A percentile compares a stretch with the other conserved stretches of the same genome.
These are phyloP conservation scores for Drosophila melanocephala DNA, from an alignment of 2,888 invertebrate genomes.

Conservation along the genomic window DNA sequence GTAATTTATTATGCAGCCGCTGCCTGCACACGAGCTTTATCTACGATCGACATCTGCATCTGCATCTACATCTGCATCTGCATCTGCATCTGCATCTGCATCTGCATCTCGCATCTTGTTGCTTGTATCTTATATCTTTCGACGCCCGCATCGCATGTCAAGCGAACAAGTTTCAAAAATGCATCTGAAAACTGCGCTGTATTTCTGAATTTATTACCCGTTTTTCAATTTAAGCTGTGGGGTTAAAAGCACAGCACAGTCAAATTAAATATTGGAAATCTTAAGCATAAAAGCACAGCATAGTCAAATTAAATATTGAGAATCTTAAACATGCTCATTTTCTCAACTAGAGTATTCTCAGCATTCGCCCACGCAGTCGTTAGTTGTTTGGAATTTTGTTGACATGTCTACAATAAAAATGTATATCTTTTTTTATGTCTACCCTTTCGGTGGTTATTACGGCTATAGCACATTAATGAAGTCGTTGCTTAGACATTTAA, in stretches of 20 bases:
- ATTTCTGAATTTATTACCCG: slow-evolving; percentile 63
- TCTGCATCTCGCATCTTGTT: slow-evolving; percentile 16
- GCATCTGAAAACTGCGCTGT: slow-evolving; percentile 42
- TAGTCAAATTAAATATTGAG: slow-evolving; percentile 48
- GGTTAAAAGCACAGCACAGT: slow-evolving; percentile 39
- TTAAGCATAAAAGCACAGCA: slow-evolving; percentile 34
- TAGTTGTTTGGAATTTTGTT: slow-evolving; percentile 36
- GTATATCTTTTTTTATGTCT: not conserved
- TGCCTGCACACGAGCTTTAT: slow-evolving; percentile 43
- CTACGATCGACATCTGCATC: slow-evolving; percentile 27
- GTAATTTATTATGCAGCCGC: slow-evolving; percentile 54
- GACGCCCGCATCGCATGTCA: slow-evolving; percentile 60
- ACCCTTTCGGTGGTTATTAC: not conserved
- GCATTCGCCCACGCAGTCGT: slow-evolving; percentile 43
- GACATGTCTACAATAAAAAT: slow-evolving; percentile 48
- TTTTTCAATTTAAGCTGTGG: slow-evolving; percentile 68
- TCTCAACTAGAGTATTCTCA: slow-evolving; percentile 8
- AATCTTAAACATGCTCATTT: slow-evolving; percentile 26
- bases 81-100: not conserved
- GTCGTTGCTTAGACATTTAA: not conserved
- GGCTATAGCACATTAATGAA: slow-evolving; percentile 1
- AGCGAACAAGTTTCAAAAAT: slow-evolving; percentile 50
- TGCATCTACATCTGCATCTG: slow-evolving; percentile 12
- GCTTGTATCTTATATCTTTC: slow-evolving; percentile 13
- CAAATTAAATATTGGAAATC: slow-evolving; percentile 46